These are phyloP conservation scores for Pachycephala philippinensis DNA, from an alignment of 2,113 vertebrate species.

Conservation along the genomic window DNA sequence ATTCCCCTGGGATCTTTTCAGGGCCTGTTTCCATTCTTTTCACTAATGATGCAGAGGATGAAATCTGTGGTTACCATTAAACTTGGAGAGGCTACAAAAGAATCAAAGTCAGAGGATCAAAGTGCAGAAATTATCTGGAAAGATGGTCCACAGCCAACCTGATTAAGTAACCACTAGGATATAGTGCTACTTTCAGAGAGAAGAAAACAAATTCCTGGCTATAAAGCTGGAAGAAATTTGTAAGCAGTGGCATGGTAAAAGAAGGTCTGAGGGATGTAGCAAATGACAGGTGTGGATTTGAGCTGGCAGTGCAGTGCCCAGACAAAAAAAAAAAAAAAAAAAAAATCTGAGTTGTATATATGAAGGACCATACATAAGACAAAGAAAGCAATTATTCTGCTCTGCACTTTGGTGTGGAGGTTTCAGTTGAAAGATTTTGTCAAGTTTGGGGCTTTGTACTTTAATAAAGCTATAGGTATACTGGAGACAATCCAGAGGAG, in stretches of 20 bases:
- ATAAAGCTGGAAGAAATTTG: not conserved
- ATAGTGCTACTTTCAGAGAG: not conserved
- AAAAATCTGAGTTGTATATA: not conserved
- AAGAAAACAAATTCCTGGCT: not conserved
- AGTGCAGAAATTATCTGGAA: not conserved
- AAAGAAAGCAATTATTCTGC: not conserved
- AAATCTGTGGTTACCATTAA: conserved; percentile 20
- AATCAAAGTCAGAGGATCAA: not conserved
- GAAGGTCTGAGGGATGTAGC: not conserved
- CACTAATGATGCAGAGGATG: not conserved
- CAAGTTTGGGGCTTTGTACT: not conserved
- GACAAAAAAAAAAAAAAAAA: not conserved
- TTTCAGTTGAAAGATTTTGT: not conserved
- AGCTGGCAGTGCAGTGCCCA: not conserved
- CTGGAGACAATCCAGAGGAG: not conserved
- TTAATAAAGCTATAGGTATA: not conserved
- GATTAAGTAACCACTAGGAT: not conserved
- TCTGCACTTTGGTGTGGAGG: not conserved
- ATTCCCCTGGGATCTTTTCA: conserved; percentile 13
- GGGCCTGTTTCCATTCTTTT: conserved; percentile 28
- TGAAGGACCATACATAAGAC: not conserved
- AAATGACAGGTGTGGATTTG: not conserved
- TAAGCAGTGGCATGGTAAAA: not conserved
- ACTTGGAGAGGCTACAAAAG: not conserved
- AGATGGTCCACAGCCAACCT: not conserved